Base-by-base conservation (phyloP, 2,888 invertebrate genomes). In the Strigamia transsilvanica region DNA sequence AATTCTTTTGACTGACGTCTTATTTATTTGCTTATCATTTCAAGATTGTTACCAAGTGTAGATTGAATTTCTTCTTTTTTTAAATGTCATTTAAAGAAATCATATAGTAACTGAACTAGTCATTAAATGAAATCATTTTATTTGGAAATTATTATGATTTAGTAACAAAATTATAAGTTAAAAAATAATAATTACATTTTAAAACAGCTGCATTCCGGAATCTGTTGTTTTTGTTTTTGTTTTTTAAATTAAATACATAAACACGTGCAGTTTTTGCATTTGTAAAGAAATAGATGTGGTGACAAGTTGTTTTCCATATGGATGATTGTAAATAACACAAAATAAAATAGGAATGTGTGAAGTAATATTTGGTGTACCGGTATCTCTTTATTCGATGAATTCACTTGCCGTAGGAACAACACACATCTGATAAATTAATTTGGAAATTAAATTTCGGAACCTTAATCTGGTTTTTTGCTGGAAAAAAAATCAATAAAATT, bases 221-320 rank as follows among this genome's bases (percentile, higher is more conserved):
- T 61, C 12, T 61, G 5, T 23, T 61, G 5, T 61, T 61, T 12
- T 61, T 7, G n/a, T 61, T 23, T 61, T 18, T 21, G 3, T 15
- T 61, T 15, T 6, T 61, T 18, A 61, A n/a, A 13, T 15, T 46
- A 46, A 46, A 46, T 46, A n/a, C 46, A 46, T 46, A 46, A 13
- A 61, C 61, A 61, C 21, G 18, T 61, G 61, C 61, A 61, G 61
- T 21, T 61, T 46, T 61, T 61, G 61, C 61, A 61, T 61, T 61
- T 61, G 61, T 61, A 61, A 61, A 61, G 61, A 61, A 61, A 61
- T 61, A 61, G 61, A 61, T 61, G 61, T 61, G 61, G 61, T 61
- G 61, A 61, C 61, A 61, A 61, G 61, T 61, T 61, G 61, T 61
- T 61, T 61, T 61, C 61, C 61, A 61, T 61, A 18, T 61, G 61